Percentiles rank a stretch among this genome's conserved stretches.
Conservation (phyloP, 2,888 invertebrate species). For the Megamerina dolium region DNA sequence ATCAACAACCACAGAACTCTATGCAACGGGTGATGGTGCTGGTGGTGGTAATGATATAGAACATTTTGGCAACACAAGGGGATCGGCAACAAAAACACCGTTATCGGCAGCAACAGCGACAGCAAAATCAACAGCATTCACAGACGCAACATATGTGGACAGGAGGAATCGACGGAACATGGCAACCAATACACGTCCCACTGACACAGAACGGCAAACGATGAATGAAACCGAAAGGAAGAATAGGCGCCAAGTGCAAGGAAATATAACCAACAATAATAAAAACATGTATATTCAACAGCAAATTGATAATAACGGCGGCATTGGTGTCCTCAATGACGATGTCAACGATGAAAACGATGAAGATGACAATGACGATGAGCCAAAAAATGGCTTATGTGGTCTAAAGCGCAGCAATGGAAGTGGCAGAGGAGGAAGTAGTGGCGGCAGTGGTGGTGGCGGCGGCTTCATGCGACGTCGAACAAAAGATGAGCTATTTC, state of each 20-base stretch:
- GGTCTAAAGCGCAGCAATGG: slow-evolving; percentile 43
- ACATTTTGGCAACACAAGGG: slow-evolving; percentile 1
- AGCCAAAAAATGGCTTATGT: slow-evolving; percentile 30
- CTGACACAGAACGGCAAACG: slow-evolving; percentile 14
- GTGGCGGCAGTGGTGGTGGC: too few species aligned
- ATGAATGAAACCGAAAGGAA: slow-evolving; percentile 11
- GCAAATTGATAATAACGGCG: neutral
- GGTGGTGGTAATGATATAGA: too few species aligned
- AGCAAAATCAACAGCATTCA: slow-evolving; percentile 3
- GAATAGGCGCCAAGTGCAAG: slow-evolving; percentile 4
- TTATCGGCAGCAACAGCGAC: slow-evolving; percentile 7
- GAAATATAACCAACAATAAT: slow-evolving; percentile 1
- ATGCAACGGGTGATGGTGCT: slow-evolving; percentile 23
- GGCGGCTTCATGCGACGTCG: too few species aligned
- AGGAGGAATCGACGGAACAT: slow-evolving; percentile 32
- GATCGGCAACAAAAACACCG: slow-evolving; percentile 16
- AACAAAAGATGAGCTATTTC: slow-evolving; percentile 47
- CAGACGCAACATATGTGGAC: slow-evolving; percentile 14
- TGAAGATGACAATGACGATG: slow-evolving; percentile 22
- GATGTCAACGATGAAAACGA: slow-evolving; percentile 16
- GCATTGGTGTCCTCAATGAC: slow-evolving; percentile 9
- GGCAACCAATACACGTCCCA: slow-evolving; percentile 34
- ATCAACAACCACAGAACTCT: slow-evolving; percentile 48
- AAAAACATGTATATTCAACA: neutral
- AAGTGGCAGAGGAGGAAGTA: too few species aligned